Evolutionary conservation across 2,113 vertebrate species (phyloP).

Genomic region (Oxyruncus cristatus): DNA sequence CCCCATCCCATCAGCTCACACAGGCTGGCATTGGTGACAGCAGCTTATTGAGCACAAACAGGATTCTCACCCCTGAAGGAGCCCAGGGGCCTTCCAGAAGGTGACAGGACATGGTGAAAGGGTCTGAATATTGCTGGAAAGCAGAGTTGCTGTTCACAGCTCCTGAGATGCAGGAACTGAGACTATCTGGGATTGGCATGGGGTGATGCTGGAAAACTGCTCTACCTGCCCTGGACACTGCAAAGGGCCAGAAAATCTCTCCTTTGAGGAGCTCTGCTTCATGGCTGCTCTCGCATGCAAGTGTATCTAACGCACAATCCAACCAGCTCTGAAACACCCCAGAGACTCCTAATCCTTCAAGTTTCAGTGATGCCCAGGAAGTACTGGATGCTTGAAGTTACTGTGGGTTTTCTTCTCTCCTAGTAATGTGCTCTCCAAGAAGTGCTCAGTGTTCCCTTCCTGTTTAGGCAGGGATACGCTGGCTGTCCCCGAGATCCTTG

Average conservation of each 20-base stretch:
- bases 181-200: fast-evolving
- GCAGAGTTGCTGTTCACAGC: not conserved
- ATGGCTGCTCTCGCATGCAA: not conserved
- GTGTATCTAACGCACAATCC: not conserved
- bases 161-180: not conserved
- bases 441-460: not conserved
- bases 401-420: not conserved
- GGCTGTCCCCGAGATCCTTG: too few species aligned
- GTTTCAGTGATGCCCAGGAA: not conserved
- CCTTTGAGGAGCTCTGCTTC: not conserved
- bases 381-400: not conserved
- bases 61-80: not conserved
- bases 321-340: not conserved
- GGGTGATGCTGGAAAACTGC: not conserved
- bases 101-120: not conserved
- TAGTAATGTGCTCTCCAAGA: not conserved
- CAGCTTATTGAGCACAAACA: not conserved
- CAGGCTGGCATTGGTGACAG: not conserved
- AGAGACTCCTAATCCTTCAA: not conserved
- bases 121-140: not conserved
- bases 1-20: fast-evolving
- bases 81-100: not conserved
- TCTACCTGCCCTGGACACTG: not conserved
- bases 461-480: not conserved
- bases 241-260: not conserved